phyloP scores from a whole-genome alignment of 1,140 invertebrate species.

The Harpegnathos saltator region DNA sequence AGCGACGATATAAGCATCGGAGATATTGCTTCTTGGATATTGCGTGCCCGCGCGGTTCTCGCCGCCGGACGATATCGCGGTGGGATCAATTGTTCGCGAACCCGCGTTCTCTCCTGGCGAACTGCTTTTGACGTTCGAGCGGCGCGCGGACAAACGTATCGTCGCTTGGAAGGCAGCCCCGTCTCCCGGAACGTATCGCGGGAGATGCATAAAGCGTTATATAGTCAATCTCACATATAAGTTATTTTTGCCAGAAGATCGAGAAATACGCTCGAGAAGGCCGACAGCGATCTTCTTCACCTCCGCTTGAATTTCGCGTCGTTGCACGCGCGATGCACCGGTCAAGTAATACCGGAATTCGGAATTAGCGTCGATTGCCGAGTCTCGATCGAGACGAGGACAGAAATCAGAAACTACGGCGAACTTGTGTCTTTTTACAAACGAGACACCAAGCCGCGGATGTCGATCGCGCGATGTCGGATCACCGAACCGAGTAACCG shows the following conservation, averaged over 20 bases:
- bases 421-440: background rate
- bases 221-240: too few species aligned
- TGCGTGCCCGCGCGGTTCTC: background rate
- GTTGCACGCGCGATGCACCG: too few species aligned
- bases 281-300: background rate
- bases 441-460: background rate
- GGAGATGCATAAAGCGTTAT: background rate
- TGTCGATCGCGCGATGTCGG: slow-evolving; percentile 46
- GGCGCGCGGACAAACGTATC: background rate
- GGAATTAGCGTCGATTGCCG: too few species aligned
- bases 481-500: slow-evolving; percentile 30
- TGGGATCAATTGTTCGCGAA: slow-evolving; percentile 16
- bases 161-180: background rate
- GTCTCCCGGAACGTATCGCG: background rate
- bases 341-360: too few species aligned
- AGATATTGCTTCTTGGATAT: slow-evolving; percentile 51
- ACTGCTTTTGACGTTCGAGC: slow-evolving; percentile 34
- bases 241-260: background rate
- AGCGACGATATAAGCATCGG: slow-evolving; percentile 35
- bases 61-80: slow-evolving; percentile 5
- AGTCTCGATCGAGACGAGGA: too few species aligned
- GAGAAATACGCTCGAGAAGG: too few species aligned
- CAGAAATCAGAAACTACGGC: too few species aligned
- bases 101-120: background rate
- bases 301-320: too few species aligned